Conservation (phyloP, 2,113 vertebrate species). For the Hyperopisus bebe region DNA sequence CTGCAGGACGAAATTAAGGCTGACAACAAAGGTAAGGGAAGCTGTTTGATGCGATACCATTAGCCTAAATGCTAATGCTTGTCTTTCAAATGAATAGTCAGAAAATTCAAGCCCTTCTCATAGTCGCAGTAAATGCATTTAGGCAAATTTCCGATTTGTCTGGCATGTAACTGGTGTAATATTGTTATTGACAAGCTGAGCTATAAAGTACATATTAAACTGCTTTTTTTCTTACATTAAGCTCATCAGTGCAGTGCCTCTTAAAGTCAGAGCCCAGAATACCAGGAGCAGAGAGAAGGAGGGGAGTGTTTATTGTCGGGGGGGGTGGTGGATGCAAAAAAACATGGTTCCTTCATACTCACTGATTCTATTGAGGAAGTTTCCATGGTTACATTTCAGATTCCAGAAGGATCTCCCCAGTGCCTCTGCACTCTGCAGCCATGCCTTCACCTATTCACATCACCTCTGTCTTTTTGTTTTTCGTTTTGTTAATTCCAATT, state of each 20-base stretch:
- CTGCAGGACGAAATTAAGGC: slow-evolving; percentile 79
- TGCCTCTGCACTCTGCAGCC: slow-evolving; percentile 31
- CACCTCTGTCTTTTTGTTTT: not conserved
- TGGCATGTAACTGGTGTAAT: not conserved
- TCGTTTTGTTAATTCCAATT: slow-evolving; percentile 14
- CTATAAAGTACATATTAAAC: not conserved
- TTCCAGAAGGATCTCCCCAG: slow-evolving; percentile 44
- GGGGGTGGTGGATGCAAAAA: not conserved
- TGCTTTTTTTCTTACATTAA: not conserved
- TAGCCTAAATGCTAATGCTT: not conserved
- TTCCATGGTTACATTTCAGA: slow-evolving; percentile 51
- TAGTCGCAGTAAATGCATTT: not conserved
- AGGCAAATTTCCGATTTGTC: not conserved
- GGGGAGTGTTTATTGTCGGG: not conserved
- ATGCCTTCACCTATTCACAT: slow-evolving; percentile 7
- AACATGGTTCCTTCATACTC: slow-evolving; percentile 39
- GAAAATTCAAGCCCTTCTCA: not conserved
- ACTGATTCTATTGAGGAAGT: slow-evolving; percentile 44
- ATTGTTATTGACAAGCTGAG: not conserved
- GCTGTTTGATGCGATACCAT: not conserved
- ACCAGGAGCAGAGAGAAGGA: slow-evolving; percentile 9
- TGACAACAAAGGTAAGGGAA: slow-evolving; percentile 76
- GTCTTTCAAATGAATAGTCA: too few species aligned
- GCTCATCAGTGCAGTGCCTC: not conserved
- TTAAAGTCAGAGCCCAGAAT: not conserved